Evolutionary conservation across 2,888 invertebrate genomes (phyloP).

Genomic region (Stramonita haemastoma): DNA sequence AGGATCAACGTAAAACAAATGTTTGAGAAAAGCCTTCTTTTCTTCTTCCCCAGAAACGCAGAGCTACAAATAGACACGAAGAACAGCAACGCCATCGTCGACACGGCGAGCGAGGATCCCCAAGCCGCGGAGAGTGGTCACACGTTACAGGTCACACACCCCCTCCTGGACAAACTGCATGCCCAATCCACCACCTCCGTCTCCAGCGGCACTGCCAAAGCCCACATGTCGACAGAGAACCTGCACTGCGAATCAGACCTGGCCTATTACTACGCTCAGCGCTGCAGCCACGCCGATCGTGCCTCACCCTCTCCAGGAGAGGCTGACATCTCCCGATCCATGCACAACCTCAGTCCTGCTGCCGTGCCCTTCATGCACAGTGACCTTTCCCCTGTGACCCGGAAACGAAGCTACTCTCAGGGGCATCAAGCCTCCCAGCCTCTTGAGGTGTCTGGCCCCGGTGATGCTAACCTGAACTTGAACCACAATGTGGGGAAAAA

Average conservation of each 20-base stretch:
- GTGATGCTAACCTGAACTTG: too few relatives aligned
- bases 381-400: background rate
- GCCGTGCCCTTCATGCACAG: background rate
- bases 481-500: too few relatives aligned
- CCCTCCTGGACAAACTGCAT: background rate
- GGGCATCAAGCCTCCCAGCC: background rate
- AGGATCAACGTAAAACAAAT: too few relatives aligned
- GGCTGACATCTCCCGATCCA: background rate
- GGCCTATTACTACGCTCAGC: constrained; percentile 19
- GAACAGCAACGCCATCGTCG: background rate
- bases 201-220: background rate
- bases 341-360: constrained; percentile 14
- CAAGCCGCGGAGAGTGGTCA: too few relatives aligned
- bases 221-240: constrained; percentile 30
- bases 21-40: too few relatives aligned
- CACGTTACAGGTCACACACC: background rate
- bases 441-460: background rate
- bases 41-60: background rate
- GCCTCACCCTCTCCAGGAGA: background rate
- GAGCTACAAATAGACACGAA: background rate
- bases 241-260: constrained; percentile 34
- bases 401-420: constrained; percentile 19
- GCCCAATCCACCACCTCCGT: background rate
- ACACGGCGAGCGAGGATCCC: too few relatives aligned
- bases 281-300: background rate